phyloP scores from a whole-genome alignment of 2,888 invertebrate species.

The Theretra japonica region DNA sequence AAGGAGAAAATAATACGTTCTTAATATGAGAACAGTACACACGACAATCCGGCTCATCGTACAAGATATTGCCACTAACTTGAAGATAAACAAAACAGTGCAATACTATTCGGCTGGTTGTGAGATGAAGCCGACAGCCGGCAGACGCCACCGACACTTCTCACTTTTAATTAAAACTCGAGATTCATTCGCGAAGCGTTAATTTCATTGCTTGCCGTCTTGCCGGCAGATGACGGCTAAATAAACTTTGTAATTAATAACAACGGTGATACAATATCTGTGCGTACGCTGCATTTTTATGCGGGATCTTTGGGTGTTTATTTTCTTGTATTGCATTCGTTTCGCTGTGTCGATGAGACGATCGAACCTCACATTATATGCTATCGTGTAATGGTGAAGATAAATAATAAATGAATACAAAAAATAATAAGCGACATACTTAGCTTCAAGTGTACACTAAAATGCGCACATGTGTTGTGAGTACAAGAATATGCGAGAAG shows the following conservation, averaged over 20 bases:
- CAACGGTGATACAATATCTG: conserved; percentile 40
- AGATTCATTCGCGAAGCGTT: conserved; percentile 61
- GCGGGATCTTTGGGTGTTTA: not conserved
- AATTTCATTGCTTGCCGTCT: conserved; percentile 57
- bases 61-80: not conserved
- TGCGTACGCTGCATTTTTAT: not conserved
- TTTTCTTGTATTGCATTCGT: too few relatives aligned
- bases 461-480: too few relatives aligned
- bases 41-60: not conserved
- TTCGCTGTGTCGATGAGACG: too few relatives aligned
- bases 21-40: not conserved
- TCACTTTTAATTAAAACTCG: conserved; percentile 72
- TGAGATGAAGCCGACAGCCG: conserved; percentile 13
- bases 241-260: conserved; percentile 52
- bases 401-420: too few relatives aligned
- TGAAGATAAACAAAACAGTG: not conserved
- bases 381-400: too few relatives aligned
- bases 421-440: too few relatives aligned
- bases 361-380: too few relatives aligned
- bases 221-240: conserved; percentile 51
- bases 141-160: conserved; percentile 51
- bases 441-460: too few relatives aligned
- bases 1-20: not conserved
- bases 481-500: too few relatives aligned
- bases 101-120: not conserved